Evolutionary conservation across 92 coral and sea anemone genomes (phyloP).

Genomic region (Heliopora coerulea): DNA sequence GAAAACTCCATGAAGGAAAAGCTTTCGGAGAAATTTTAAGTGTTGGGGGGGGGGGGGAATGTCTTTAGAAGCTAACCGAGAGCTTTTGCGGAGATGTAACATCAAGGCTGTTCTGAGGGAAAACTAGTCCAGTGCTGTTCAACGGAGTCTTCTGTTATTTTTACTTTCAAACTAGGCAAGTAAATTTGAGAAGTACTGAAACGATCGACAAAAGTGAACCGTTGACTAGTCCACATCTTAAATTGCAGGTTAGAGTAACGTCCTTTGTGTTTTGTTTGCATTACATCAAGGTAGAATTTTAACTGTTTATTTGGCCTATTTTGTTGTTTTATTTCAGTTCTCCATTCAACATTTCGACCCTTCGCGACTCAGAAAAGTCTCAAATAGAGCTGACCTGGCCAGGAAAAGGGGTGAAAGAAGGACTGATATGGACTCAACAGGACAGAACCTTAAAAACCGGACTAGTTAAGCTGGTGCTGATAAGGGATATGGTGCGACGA

Average conservation of each 20-base stretch:
- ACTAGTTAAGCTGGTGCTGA: neutral
- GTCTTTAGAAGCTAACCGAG: no score
- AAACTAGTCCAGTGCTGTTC: no score
- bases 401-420: neutral
- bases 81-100: no score
- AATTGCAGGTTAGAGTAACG: slow-evolving; percentile 22
- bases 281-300: no score
- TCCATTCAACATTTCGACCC: slow-evolving; percentile 34
- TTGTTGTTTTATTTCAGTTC: slow-evolving; percentile 14
- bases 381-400: neutral
- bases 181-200: slow-evolving; percentile 63
- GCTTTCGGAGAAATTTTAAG: no score
- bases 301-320: no score
- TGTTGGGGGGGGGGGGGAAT: no score
- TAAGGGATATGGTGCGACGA: neutral
- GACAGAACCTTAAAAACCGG: neutral
- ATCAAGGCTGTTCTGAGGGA: no score
- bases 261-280: no score
- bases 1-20: no score
- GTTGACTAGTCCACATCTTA: slow-evolving; percentile 35
- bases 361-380: slow-evolving; percentile 32
- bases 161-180: slow-evolving; percentile 54
- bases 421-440: neutral
- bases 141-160: no score
- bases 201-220: slow-evolving; percentile 91